A percentile compares a stretch with the other conserved stretches of the same genome.
Evolutionary conservation across 2,113 vertebrate genomes (phyloP).

Genomic region (Pagrus major): DNA sequence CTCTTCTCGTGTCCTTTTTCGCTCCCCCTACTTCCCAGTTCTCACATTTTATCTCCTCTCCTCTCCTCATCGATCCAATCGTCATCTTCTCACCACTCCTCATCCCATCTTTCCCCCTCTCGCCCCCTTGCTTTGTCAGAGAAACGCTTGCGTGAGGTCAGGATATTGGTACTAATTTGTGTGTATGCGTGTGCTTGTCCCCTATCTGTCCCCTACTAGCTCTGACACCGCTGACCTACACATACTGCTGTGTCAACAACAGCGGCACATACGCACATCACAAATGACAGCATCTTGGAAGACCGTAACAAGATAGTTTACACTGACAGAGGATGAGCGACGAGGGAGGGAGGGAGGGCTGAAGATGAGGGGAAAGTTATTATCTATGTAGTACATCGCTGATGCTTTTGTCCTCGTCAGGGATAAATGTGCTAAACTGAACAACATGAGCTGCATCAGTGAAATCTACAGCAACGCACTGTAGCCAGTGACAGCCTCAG

Average conservation of each 20-base stretch:
- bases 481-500: slow-evolving; percentile 21
- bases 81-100: slow-evolving; percentile 46
- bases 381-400: slow-evolving; percentile 41
- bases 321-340: slow-evolving; percentile 37
- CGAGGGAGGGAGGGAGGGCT: background rate
- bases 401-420: slow-evolving; percentile 45
- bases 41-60: background rate
- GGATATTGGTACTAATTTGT: slow-evolving; percentile 73
- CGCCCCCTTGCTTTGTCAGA: slow-evolving; percentile 40
- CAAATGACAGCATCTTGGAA: slow-evolving; percentile 49
- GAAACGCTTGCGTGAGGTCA: slow-evolving; percentile 63
- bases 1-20: background rate
- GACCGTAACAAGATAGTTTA: slow-evolving; percentile 64
- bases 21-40: background rate
- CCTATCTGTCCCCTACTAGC: slow-evolving; percentile 68
- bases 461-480: slow-evolving; percentile 33
- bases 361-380: slow-evolving; percentile 29
- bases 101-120: slow-evolving; percentile 38
- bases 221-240: slow-evolving; percentile 56
- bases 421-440: slow-evolving; percentile 57
- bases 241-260: slow-evolving; percentile 76
- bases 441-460: slow-evolving; percentile 28
- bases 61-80: slow-evolving; percentile 47
- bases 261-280: slow-evolving; percentile 41
- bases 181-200: slow-evolving; percentile 64